Evolutionary conservation across 2,113 vertebrate genomes (phyloP).

Genomic region (Cacatua alba): DNA sequence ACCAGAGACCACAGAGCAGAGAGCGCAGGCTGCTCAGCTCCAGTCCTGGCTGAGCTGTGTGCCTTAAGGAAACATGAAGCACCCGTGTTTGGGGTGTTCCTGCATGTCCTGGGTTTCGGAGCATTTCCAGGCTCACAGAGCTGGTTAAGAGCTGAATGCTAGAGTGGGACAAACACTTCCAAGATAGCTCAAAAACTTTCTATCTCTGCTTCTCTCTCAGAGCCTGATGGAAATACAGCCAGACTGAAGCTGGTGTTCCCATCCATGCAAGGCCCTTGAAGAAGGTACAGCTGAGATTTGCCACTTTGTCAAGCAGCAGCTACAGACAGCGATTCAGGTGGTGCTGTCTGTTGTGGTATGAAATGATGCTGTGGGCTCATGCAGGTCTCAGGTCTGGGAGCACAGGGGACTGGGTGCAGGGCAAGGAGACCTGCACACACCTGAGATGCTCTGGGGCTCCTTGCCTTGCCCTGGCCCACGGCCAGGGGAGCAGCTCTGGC

Average conservation of each 20-base stretch:
- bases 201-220: neutral
- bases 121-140: neutral
- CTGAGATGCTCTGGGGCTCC: neutral
- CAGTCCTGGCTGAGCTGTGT: neutral
- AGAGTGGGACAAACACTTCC: rapidly evolving
- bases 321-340: rapidly evolving
- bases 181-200: neutral
- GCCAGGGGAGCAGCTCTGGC: neutral
- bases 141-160: neutral
- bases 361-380: rapidly evolving
- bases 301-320: neutral
- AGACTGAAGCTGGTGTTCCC: neutral
- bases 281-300: neutral
- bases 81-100: neutral
- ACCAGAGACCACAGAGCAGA: neutral
- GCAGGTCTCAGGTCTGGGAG: neutral
- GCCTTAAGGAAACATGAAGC: neutral
- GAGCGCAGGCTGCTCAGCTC: neutral
- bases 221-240: neutral
- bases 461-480: neutral
- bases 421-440: neutral
- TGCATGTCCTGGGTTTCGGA: neutral
- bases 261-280: neutral
- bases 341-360: rapidly evolving
- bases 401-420: neutral